phyloP scores from a whole-genome alignment of 1,140 invertebrate genomes.

The Fopius arisanus region DNA sequence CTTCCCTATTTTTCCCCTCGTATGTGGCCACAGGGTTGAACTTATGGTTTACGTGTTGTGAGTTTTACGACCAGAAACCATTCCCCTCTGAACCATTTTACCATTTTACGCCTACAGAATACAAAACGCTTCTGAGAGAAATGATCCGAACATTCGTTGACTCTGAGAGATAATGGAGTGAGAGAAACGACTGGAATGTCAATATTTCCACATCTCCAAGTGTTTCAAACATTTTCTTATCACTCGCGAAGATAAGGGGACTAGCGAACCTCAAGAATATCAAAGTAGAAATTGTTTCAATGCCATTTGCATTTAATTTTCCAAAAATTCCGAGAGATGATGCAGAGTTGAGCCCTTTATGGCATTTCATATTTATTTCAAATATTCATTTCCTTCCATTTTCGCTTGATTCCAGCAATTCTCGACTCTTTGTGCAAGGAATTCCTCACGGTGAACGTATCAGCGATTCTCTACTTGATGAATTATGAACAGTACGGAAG shows the following conservation, averaged over 20 bases:
- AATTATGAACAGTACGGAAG: constrained; percentile 87
- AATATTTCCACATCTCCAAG: too few relatives aligned
- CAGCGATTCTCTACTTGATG: constrained; percentile 92
- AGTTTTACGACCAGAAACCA: background rate
- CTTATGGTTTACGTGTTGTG: background rate
- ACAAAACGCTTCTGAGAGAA: background rate
- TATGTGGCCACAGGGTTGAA: background rate
- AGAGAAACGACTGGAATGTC: background rate
- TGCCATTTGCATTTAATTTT: too few relatives aligned
- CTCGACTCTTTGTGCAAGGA: constrained; percentile 86
- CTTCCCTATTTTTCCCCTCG: background rate
- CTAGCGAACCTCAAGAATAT: too few relatives aligned
- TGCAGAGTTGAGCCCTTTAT: too few relatives aligned
- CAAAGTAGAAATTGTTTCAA: too few relatives aligned
- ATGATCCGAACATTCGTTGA: background rate
- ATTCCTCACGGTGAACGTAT: constrained; percentile 87
- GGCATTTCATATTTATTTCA: too few relatives aligned
- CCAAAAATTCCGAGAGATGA: too few relatives aligned
- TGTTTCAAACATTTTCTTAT: too few relatives aligned
- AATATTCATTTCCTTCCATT: constrained; percentile 8
- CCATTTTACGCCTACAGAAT: background rate
- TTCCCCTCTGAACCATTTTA: background rate
- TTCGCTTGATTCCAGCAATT: constrained; percentile 72
- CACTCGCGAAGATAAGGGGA: too few relatives aligned
- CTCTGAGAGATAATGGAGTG: background rate